Base-by-base conservation (phyloP, 2,888 invertebrate genomes). In the Epinotia bilunana region DNA sequence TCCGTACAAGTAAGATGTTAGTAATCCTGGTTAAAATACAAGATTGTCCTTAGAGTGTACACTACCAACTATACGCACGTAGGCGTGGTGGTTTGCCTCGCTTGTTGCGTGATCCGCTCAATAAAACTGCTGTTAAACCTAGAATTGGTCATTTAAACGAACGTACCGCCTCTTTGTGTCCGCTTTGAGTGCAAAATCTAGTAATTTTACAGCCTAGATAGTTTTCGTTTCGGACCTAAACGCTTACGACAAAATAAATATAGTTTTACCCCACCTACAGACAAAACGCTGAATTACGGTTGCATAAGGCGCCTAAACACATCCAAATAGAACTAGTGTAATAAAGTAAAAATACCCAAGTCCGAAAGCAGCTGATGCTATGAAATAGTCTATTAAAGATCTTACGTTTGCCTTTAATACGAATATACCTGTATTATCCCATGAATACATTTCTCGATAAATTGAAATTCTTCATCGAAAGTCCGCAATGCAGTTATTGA, bases 61-160 rank as follows among this genome's bases (percentile, higher is more conserved):
- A 53, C 62, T n/a, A n/a, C n/a, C n/a, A n/a, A n/a, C n/a, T 62
- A 53, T 53, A 49, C 46, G 60, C 53, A 86, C 85, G 92, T 92
- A 85, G 92, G 92, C 88, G 91, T 88, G 86, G 90, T 88, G 88
- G 93, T 89, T 92, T 88, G 91, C 92, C 93, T 93, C 91, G 91
- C 84, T 88, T 87, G 89, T 91, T 91, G 90, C 92, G 91, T 89
- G 92, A 89, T 88, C 84, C 83, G 87, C 89, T 88, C 88, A 88
- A 91, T 91, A 90, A 89, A 90, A 90, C 88, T 87, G 88, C 84
- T 88, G 87, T 87, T 87, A 83, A 84, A 84, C 83, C 86, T 86
- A 84, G 87, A 90, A 88, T 89, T 88, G 86, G 84, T 84, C 86
- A 81, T 84, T 84, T 86, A 86, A 86, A 84, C 80, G 83, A 83